phyloP scores from a whole-genome alignment of 2,888 invertebrate species.

The Ophion obscuratus region DNA sequence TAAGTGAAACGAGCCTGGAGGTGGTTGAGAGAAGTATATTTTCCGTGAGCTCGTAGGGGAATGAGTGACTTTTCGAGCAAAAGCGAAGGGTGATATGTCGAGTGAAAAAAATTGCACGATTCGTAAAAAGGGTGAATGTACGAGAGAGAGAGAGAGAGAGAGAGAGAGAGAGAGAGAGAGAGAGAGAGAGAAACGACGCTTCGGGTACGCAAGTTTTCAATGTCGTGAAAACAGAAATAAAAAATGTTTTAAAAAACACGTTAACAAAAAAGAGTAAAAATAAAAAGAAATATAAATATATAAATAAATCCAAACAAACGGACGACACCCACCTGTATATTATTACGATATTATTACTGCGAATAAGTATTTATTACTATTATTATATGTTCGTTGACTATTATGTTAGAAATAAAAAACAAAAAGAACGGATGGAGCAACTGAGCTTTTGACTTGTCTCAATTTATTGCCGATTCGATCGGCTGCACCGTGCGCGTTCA shows the following conservation, averaged over 20 bases:
- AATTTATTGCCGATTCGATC: background rate
- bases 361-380: slow-evolving; percentile 74
- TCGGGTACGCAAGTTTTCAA: slow-evolving; percentile 65
- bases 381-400: slow-evolving; percentile 80
- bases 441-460: slow-evolving; percentile 9
- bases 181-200: background rate
- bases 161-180: background rate
- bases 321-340: slow-evolving; percentile 73
- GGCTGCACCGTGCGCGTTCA: background rate
- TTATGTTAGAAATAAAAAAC: slow-evolving; percentile 80
- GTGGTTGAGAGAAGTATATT: slow-evolving; percentile 52
- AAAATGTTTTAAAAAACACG: slow-evolving; percentile 26
- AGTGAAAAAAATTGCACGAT: slow-evolving; percentile 30
- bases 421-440: slow-evolving; percentile 27
- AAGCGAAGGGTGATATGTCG: slow-evolving; percentile 14
- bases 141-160: background rate
- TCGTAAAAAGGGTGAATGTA: slow-evolving; percentile 10
- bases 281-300: slow-evolving; percentile 6
- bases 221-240: slow-evolving; percentile 70
- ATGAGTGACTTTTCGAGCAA: slow-evolving; percentile 10
- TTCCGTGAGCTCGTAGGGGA: slow-evolving; percentile 29
- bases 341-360: slow-evolving; percentile 75
- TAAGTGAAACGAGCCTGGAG: slow-evolving; percentile 5
- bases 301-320: slow-evolving; percentile 36
- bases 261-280: slow-evolving; percentile 26